Conservation (phyloP, 2,888 invertebrate species). For the Epinotia nisella region DNA sequence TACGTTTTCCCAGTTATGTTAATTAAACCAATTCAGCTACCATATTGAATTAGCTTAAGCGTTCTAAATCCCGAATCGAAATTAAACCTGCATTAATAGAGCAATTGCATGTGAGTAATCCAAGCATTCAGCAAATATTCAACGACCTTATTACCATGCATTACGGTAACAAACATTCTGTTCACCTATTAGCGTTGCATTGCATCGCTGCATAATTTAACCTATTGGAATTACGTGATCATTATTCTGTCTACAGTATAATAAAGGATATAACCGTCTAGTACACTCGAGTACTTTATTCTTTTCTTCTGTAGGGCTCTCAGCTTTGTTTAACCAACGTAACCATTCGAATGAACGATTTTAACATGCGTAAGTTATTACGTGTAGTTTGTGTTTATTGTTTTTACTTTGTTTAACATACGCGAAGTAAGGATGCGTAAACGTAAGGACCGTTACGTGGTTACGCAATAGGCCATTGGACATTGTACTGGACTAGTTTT, state of each 20-base stretch:
- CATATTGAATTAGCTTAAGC: background rate
- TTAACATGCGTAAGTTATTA: conserved; percentile 38
- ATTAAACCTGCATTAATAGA: conserved; percentile 14
- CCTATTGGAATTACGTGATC: conserved; percentile 49
- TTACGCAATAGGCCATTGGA: conserved; percentile 13
- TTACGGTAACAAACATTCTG: conserved; percentile 32
- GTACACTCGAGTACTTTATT: background rate
- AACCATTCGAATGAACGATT: conserved; percentile 38
- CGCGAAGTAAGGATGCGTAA: conserved; percentile 29
- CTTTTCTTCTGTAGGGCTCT: background rate
- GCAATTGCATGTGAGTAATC: conserved; percentile 6
- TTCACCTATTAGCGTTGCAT: conserved; percentile 15
- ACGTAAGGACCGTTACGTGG: conserved; percentile 27
- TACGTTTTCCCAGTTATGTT: background rate
- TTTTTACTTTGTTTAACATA: conserved; percentile 39
- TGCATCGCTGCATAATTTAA: conserved; percentile 43
- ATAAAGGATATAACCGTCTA: conserved; percentile 8
- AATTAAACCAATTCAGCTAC: conserved; percentile 1
- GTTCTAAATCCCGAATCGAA: conserved; percentile 10
- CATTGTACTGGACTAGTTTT: conserved; percentile 10
- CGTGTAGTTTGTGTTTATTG: conserved; percentile 37
- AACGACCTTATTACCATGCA: conserved; percentile 13
- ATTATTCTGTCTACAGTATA: conserved; percentile 41
- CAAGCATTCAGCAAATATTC: conserved; percentile 4
- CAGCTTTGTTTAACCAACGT: conserved; percentile 52